Base-by-base conservation (phyloP, 1,140 invertebrate species). In the Nilaparvata lugens region DNA sequence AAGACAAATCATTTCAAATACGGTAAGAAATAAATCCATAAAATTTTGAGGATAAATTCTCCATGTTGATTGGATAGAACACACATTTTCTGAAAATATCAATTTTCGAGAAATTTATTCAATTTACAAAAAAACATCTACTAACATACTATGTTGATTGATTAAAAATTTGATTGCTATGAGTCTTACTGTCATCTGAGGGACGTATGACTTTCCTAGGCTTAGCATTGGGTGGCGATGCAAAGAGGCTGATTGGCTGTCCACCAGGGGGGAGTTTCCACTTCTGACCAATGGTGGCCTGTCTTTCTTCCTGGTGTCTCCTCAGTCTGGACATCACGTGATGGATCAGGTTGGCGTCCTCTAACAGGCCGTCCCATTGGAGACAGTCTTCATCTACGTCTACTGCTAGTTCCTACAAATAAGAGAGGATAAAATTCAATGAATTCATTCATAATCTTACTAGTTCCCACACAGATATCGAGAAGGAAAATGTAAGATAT, bases 141-240 rank as follows among this genome's bases (percentile, higher is more conserved):
- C n/a, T n/a, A n/a, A n/a, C n/a, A n/a, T n/a, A n/a, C n/a, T n/a
- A n/a, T n/a, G n/a, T n/a, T n/a, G n/a, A n/a, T n/a, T n/a, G n/a
- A n/a, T n/a, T n/a, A n/a, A n/a, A n/a, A n/a, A n/a, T n/a, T n/a
- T n/a, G n/a, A n/a, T n/a, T n/a, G n/a, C n/a, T n/a, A n/a, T n/a
- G n/a, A n/a, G n/a, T n/a, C 79, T 81, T 72, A 84, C 83, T 84
- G 68, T 88, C 86, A 72, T 88, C 86, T 64, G 82, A 75, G 2
- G 81, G 77, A 64, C 81, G 75, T 59, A 86, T 85, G 45, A 81
- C 75, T 16, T 77, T 79, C 68, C 76, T 74, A 45, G 74, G 58
- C 16, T 64, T 78, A 25, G 74, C 76, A 53, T 79, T 76, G 16
- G 70, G 72, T 58, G 76, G 75, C 58, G 79, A 78, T 64, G 76